Evolutionary conservation across 2,888 invertebrate genomes (phyloP).

Genomic region (Calameuta pallipes): DNA sequence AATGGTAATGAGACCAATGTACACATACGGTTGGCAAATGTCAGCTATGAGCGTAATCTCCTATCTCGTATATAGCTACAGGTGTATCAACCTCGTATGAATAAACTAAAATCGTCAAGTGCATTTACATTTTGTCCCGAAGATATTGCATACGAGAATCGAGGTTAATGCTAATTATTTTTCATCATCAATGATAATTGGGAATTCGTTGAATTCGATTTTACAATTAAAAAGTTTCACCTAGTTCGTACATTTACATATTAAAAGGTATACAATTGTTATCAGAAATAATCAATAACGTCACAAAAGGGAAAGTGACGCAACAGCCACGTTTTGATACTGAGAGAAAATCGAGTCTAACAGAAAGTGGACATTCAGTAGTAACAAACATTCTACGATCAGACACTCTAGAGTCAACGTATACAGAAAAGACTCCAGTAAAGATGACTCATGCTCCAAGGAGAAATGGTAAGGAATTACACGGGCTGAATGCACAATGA

Average conservation of each 20-base stretch:
- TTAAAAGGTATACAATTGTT: not conserved
- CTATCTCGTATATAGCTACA: conserved; percentile 18
- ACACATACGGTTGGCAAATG: conserved; percentile 16
- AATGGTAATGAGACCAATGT: conserved; percentile 10
- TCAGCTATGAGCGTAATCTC: conserved; percentile 21
- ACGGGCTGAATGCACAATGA: not conserved
- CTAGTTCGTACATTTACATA: not conserved
- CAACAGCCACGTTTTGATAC: not conserved
- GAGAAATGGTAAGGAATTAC: not conserved
- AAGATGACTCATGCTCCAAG: not conserved
- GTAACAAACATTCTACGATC: not conserved
- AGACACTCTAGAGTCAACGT: not conserved
- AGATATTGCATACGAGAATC: not conserved
- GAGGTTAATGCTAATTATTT: not conserved
- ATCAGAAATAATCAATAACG: not conserved
- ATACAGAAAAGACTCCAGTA: not conserved
- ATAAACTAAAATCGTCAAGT: not conserved
- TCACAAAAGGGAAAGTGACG: not conserved
- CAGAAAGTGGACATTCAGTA: not conserved
- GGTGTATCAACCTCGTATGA: not conserved
- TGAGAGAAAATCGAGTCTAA: not conserved
- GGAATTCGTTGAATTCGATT: not conserved
- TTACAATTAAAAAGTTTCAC: not conserved
- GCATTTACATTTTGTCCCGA: not conserved
- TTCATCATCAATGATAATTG: not conserved